Evolutionary conservation across 2,113 vertebrate species (phyloP).

Genomic region (Brienomyrus brachyistius): DNA sequence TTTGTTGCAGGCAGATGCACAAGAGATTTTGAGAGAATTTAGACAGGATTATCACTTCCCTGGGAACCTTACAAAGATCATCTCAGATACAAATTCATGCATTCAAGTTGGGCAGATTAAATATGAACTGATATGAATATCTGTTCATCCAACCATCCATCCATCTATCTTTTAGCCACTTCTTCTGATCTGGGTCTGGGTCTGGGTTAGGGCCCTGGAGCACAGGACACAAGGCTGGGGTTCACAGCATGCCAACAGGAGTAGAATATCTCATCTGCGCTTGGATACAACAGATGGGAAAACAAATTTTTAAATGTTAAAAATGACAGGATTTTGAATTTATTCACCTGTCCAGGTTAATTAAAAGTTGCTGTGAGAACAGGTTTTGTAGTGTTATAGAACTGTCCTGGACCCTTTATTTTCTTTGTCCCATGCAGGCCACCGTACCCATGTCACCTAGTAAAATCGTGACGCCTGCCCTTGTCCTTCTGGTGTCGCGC

Average conservation of each 20-base stretch:
- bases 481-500: slow-evolving; percentile 49
- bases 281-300: background rate
- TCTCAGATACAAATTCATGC: background rate
- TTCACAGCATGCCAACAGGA: background rate
- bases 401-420: slow-evolving; percentile 10
- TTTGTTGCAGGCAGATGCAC: background rate
- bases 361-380: background rate
- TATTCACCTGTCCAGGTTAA: background rate
- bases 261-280: background rate
- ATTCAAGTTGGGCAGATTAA: background rate
- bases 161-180: background rate
- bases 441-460: slow-evolving; percentile 54
- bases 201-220: background rate
- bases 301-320: background rate
- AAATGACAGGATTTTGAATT: background rate
- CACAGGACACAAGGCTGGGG: background rate
- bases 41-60: background rate
- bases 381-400: background rate
- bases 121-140: background rate
- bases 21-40: background rate
- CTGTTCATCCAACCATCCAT: background rate
- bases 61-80: background rate
- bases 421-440: slow-evolving; percentile 32
- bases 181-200: background rate
- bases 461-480: slow-evolving; percentile 33